Percentiles rank a stretch among this genome's conserved stretches.
Evolutionary conservation across 2,888 invertebrate genomes (phyloP).

Genomic region (Trachelus stipa): DNA sequence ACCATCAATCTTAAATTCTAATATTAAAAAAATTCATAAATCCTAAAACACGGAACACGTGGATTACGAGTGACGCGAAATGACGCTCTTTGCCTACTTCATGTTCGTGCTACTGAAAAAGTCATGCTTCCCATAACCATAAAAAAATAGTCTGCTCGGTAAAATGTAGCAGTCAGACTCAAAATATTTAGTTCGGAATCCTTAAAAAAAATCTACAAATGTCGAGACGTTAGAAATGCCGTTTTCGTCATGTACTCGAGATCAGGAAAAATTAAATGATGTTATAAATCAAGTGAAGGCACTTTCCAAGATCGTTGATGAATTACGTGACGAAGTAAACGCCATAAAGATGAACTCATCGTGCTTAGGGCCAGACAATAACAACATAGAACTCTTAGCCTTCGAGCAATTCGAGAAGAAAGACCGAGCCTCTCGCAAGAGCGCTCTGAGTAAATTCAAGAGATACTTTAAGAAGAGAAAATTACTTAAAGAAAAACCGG

Average conservation of each 20-base stretch:
- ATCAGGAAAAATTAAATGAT: slow-evolving; percentile 31
- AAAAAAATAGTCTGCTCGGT: neutral
- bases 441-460: neutral
- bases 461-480: neutral
- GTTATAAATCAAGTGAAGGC: slow-evolving; percentile 35
- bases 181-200: neutral
- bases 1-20: neutral
- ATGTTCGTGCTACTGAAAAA: neutral
- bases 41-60: no score
- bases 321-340: slow-evolving; percentile 34
- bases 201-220: neutral
- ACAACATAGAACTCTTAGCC: neutral
- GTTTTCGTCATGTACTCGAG: slow-evolving; percentile 24
- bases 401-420: neutral
- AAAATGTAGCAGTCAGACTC: neutral
- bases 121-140: neutral
- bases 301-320: slow-evolving; percentile 36
- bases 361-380: neutral
- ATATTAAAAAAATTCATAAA: no score
- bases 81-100: neutral
- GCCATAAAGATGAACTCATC: slow-evolving; percentile 9
- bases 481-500: neutral
- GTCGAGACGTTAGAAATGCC: slow-evolving; percentile 14
- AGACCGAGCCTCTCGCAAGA: neutral
- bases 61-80: neutral